A percentile compares a stretch with the other conserved stretches of the same genome.
Evolutionary conservation across 2,888 invertebrate genomes (phyloP).

Genomic region (Drosophila putrida): DNA sequence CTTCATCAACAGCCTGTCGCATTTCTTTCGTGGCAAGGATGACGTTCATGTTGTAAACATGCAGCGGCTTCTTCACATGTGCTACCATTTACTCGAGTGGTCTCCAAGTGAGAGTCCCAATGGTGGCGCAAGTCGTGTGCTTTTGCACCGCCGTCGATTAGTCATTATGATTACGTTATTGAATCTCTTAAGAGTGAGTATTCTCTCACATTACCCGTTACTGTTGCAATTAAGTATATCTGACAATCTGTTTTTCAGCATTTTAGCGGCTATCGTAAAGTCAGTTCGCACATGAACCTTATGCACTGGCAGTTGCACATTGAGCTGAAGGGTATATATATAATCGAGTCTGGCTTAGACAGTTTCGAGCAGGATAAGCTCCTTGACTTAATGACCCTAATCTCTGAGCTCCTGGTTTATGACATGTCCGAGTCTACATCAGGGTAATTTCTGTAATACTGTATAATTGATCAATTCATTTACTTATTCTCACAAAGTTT

Average conservation of each 20-base stretch:
- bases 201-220: neutral
- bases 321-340: constrained; percentile 62
- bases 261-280: constrained; percentile 59
- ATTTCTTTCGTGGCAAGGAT: constrained; percentile 61
- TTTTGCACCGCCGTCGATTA: constrained; percentile 49
- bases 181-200: constrained; percentile 70
- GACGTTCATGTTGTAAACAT: constrained; percentile 47
- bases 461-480: neutral
- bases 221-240: neutral
- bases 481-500: constrained; percentile 12
- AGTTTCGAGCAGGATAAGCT: constrained; percentile 52
- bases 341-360: neutral
- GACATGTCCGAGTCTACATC: constrained; percentile 6
- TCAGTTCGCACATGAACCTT: constrained; percentile 32
- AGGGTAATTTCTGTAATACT: constrained; percentile 7
- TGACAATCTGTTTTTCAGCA: constrained; percentile 50
- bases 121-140: constrained; percentile 38
- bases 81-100: constrained; percentile 67
- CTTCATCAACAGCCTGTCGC: constrained; percentile 72
- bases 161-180: constrained; percentile 75
- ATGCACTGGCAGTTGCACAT: constrained; percentile 63
- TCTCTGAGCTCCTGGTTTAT: constrained; percentile 35
- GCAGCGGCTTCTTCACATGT: constrained; percentile 71
- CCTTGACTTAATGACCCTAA: constrained; percentile 67
- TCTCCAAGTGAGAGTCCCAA: constrained; percentile 35